Base-by-base conservation (phyloP, 1,140 invertebrate species). In the Melipona quadrifasciata region DNA sequence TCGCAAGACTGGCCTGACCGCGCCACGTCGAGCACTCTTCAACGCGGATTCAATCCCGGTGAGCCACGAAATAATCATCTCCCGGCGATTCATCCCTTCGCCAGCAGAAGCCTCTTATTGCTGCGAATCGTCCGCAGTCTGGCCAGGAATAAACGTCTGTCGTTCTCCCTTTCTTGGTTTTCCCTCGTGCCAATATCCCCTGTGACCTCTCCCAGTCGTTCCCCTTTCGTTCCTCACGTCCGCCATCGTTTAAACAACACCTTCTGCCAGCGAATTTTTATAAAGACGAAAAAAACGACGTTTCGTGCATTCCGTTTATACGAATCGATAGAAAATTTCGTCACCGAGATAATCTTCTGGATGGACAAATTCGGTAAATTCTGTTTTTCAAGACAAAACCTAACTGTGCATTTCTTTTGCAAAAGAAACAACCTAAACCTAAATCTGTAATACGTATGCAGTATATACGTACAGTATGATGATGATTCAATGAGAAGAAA, bases 1-100 rank as follows among this genome's bases (percentile, higher is more conserved):
- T 91, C 86, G 86, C 78, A 85, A 80, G 90, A 91, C 86, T 85
- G 78, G 89, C 88, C 90, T 91, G 91, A 87, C 84, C 88, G 90
- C 90, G 90, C 89, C 88, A 68, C 64, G 92, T 94, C 91, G 87
- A 94, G 94, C 75, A 94, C 92, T 90, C 93, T 94, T 88, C 90
- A 94, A 92, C 89, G 89, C 89, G 90, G 91, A 94, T 94, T 93
- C 91, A 94, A 94, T 94, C 92, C 91, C 88, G 85, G 88, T 91
- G 90, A 92, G 85, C 89, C 90, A 93, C 92, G 85, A 94, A 94
- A 94, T 94, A 94, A 94, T 94, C 92, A 93, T 93, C 92, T 90
- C 85, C 83, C 67, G 90, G 75, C 91, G 86, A 91, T 91, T 93
- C 89, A 92, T 92, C 89, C 91, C 90, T 93, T 93, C 93, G 91